These are phyloP conservation scores for Chrysina gloriosa DNA, from an alignment of 2,888 invertebrate species.

Conservation along the genomic window DNA sequence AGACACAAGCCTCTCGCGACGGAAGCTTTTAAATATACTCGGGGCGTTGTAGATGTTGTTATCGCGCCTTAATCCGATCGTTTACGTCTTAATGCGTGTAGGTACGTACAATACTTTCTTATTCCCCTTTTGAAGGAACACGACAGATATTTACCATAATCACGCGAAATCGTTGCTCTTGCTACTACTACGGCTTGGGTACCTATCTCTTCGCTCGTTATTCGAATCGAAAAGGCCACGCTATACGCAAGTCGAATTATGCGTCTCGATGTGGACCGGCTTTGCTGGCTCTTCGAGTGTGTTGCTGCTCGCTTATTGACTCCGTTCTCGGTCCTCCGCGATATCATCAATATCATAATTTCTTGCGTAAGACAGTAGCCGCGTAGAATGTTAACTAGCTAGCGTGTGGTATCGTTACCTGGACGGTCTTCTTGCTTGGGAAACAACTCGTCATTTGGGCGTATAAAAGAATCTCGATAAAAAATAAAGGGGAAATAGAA, in stretches of 20 bases:
- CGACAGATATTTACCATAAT: constrained; percentile 40
- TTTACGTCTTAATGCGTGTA: constrained; percentile 27
- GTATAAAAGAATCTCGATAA: background rate
- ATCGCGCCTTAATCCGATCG: constrained; percentile 27
- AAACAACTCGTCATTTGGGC: background rate
- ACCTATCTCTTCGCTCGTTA: background rate
- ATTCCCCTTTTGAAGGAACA: constrained; percentile 22
- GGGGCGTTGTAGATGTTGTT: background rate
- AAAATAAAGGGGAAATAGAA: background rate
- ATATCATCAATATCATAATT: constrained; percentile 64
- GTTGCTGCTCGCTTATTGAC: constrained; percentile 27
- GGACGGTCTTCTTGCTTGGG: too few species aligned
- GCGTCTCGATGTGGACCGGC: background rate
- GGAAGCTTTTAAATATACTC: constrained; percentile 8
- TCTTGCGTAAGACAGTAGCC: constrained; percentile 63
- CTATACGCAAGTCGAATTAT: background rate
- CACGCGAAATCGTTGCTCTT: constrained; percentile 17
- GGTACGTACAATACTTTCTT: constrained; percentile 28
- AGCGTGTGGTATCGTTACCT: background rate
- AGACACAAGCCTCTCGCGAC: background rate
- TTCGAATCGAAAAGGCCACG: background rate
- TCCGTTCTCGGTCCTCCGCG: constrained; percentile 50
- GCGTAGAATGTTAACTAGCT: constrained; percentile 51
- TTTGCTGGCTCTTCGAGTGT: constrained; percentile 1
- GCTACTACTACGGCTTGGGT: background rate